Evolutionary conservation across 2,113 vertebrate species (phyloP), one percentile per base, ranked within the genome.

Genomic region (Gallinago undulata): DNA sequence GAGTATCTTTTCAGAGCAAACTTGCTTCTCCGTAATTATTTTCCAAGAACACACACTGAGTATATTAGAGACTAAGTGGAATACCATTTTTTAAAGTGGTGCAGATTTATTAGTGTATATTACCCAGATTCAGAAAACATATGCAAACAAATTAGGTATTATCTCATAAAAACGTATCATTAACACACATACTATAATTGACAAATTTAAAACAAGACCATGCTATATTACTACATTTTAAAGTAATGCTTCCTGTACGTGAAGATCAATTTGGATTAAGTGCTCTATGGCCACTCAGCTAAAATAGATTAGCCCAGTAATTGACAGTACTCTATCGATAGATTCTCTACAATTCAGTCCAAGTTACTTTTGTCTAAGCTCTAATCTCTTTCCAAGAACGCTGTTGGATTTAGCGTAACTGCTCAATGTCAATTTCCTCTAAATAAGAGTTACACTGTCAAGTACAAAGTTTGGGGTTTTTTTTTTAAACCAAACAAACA

Each of bases 191-290:
- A 55, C 33, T 43, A 2, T 21, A 88, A 70, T 21, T 68, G 90
- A 87, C 33, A 89, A 41, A 81, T 43, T 88, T 78, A 51, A 87
- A 93, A 55, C 59, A 84, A 93, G 95, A 77, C 1, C 43, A 87
- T 2, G 3, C 53, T 59, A 11, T 43, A 62, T 47, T 67, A 35
- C 63, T 59, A 60, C 18, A 48, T 66, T 69, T 83, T 85, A 39
- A 85, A 88, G 84, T 88, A 90, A 93, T 55, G 79, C 45, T 94
- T 95, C 84, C 86, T 81, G 78, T 53, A 83, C 3, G 3, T 45
- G 57, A 91, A 95, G 88, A 94, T 93, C 94, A 84, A 93, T 95
- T 76, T 73, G 95, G 94, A 96, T 93, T 95, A 85, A 88, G 89
- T 79, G 68, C 80, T 89, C 81, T 70, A 68, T 0, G 31, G 51